These are phyloP conservation scores for Pan troglodytes DNA, from an alignment of 2,113 vertebrate species.

Conservation along the genomic window DNA sequence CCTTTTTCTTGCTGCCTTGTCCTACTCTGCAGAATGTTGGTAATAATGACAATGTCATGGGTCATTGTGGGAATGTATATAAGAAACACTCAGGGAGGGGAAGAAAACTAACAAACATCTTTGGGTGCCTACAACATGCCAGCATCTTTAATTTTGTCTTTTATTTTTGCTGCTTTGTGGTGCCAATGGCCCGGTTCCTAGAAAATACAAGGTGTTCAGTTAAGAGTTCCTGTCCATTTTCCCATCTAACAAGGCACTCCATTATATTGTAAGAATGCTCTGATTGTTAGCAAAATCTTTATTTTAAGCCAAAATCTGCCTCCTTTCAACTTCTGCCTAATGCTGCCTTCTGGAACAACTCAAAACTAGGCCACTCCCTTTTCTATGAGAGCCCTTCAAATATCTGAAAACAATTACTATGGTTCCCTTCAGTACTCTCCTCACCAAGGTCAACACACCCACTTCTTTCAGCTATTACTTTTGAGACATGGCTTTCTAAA, in stretches of 20 bases:
- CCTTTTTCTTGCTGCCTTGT: background rate
- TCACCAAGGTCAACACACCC: background rate
- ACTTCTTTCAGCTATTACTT: slow-evolving; percentile 39
- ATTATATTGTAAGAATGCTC: slow-evolving; percentile 59
- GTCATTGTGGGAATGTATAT: background rate
- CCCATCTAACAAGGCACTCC: slow-evolving; percentile 51
- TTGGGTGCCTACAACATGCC: background rate
- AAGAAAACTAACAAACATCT: background rate
- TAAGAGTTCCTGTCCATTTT: slow-evolving; percentile 56
- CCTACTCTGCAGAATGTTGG: background rate
- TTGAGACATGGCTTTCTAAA: background rate
- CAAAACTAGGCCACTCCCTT: slow-evolving; percentile 36
- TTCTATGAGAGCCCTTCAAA: slow-evolving; percentile 52
- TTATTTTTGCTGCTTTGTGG: background rate
- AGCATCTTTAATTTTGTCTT: background rate
- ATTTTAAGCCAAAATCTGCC: slow-evolving; percentile 46
- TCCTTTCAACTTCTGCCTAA: slow-evolving; percentile 64
- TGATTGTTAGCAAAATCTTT: slow-evolving; percentile 62
- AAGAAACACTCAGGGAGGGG: background rate
- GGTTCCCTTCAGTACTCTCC: background rate
- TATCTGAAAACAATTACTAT: slow-evolving; percentile 20
- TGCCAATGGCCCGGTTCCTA: background rate
- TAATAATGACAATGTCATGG: background rate
- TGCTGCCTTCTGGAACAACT: slow-evolving; percentile 46
- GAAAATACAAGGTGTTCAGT: slow-evolving; percentile 62